These are phyloP conservation scores for Chrysemys picta DNA, from an alignment of 2,113 vertebrate genomes.

Conservation along the genomic window DNA sequence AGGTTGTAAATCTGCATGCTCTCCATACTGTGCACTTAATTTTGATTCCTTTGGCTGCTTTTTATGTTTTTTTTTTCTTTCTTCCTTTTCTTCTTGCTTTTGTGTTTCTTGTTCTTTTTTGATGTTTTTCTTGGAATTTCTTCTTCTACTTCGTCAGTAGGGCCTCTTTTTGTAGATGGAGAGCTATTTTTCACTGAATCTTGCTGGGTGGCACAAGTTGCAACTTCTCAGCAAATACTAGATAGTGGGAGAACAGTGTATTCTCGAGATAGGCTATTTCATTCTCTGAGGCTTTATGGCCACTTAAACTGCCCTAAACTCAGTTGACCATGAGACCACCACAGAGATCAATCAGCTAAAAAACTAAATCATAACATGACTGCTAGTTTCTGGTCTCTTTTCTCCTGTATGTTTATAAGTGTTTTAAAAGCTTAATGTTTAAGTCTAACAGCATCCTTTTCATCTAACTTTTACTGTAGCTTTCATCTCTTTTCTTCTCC, in stretches of 20 bases:
- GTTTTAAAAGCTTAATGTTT: background rate
- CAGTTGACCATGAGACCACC: background rate
- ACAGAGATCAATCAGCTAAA: background rate
- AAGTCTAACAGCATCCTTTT: background rate
- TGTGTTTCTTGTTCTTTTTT: conserved; percentile 98
- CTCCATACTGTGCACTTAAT: conserved; percentile 81
- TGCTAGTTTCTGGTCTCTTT: background rate
- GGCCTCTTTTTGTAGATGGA: conserved; percentile 81
- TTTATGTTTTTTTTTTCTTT: conserved; percentile 85
- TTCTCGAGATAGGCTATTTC: background rate
- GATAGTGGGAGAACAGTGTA: background rate
- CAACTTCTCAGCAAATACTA: background rate
- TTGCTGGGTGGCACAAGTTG: background rate
- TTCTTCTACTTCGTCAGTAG: conserved; percentile 83
- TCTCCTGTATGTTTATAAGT: background rate
- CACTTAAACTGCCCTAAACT: background rate
- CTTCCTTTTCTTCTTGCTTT: conserved; percentile 93
- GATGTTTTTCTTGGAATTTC: conserved; percentile 87
- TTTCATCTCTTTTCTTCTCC: background rate
- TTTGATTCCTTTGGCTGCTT: conserved; percentile 78
- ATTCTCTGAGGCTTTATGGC: background rate
- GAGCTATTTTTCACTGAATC: conserved; percentile 79
- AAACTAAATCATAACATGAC: background rate
- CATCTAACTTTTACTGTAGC: background rate
- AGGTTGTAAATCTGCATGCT: conserved; percentile 77